Conservation (phyloP, 2,113 vertebrate genomes). For the Melanocharis versteri region DNA sequence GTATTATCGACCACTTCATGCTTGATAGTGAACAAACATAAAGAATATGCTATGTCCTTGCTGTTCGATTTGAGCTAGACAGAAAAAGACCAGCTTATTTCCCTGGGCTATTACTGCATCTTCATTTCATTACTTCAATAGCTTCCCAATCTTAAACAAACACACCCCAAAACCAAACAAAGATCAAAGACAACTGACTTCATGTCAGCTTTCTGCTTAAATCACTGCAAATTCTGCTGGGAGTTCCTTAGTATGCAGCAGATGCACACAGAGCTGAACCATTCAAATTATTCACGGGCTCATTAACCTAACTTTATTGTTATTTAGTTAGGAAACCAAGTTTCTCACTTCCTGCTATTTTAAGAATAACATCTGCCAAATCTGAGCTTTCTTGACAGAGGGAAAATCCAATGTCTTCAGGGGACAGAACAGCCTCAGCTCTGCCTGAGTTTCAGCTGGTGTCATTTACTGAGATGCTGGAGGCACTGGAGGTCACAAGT, state of each 20-base stretch:
- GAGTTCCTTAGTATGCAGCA: neutral
- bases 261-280: neutral
- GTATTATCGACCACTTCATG: neutral
- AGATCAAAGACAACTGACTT: conserved; percentile 22
- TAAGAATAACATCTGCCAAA: conserved; percentile 10
- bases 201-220: neutral
- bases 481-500: neutral
- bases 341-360: conserved; percentile 16
- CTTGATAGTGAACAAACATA: neutral
- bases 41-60: neutral
- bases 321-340: conserved; percentile 10
- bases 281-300: neutral
- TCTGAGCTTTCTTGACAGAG: neutral
- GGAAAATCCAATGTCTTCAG: neutral
- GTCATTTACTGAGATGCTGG: neutral
- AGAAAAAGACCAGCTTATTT: neutral
- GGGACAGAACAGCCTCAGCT: neutral
- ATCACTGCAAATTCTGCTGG: neutral
- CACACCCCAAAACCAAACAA: neutral
- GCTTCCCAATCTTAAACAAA: neutral
- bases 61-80: neutral
- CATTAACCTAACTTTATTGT: conserved; percentile 13
- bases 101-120: neutral
- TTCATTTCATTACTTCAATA: neutral
- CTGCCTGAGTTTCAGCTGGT: neutral